phyloP scores from a whole-genome alignment of 2,888 invertebrate genomes.

The Syrista parreyssii region DNA sequence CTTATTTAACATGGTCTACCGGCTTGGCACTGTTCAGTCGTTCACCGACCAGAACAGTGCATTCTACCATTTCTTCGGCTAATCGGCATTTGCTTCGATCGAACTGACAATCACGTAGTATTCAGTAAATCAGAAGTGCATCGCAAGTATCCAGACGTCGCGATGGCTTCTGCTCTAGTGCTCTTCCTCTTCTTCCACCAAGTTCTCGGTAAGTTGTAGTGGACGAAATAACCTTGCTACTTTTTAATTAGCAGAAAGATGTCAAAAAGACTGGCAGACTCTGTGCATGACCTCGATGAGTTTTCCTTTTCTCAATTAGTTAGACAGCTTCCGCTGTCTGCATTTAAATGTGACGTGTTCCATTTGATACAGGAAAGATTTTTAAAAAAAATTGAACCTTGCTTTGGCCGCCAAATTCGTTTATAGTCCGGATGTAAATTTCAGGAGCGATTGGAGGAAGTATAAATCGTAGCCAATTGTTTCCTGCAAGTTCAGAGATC shows the following conservation, averaged over 20 bases:
- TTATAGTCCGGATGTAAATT: not conserved
- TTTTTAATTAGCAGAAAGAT: not conserved
- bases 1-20: constrained; percentile 53
- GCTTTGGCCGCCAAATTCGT: not conserved
- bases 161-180: not conserved
- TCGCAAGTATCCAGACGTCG: not conserved
- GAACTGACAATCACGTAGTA: not conserved
- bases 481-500: not conserved
- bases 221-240: not conserved
- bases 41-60: constrained; percentile 36
- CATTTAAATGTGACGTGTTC: not conserved
- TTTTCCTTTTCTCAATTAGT: not conserved
- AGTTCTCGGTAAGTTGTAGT: not conserved
- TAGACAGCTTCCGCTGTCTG: not conserved
- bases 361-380: not conserved
- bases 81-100: not conserved
- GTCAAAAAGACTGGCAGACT: not conserved
- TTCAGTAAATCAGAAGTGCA: not conserved
- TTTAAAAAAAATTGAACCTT: not conserved
- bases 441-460: not conserved
- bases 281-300: not conserved
- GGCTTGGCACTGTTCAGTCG: constrained; percentile 46
- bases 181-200: not conserved
- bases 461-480: not conserved
- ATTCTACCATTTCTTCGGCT: not conserved